Base-by-base conservation (phyloP, 1,140 invertebrate genomes). In the Paracyclopina nana region DNA sequence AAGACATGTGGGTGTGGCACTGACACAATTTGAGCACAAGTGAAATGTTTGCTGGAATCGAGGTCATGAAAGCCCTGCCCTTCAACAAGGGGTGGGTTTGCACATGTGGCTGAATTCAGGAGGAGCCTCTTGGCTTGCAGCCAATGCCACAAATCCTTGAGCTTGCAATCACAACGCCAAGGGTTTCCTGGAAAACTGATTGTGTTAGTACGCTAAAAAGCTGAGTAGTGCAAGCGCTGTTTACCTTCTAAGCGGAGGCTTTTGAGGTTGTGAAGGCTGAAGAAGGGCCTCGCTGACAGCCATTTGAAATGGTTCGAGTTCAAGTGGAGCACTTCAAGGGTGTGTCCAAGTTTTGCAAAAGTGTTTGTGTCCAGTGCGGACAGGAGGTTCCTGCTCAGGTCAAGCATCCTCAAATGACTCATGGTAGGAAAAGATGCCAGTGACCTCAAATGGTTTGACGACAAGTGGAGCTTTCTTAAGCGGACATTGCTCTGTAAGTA, bases 161-260 rank as follows among this genome's bases (percentile, higher is more conserved):
- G 62, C 44, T 78, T 71, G 63, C 84, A 88, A 58, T 87, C 82
- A 62, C 84, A 88, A 54, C 70, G 70, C 84, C 84, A 88, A n/a
- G 77, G 80, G 60, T 88, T 88, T 6, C n/a, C n/a, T n/a, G n/a
- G n/a, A n/a, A n/a, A n/a, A n/a, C n/a, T n/a, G n/a, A n/a, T n/a
- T n/a, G n/a, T n/a, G n/a, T n/a, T n/a, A n/a, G n/a, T n/a, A n/a
- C n/a, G n/a, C n/a, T n/a, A n/a, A n/a, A n/a, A n/a, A n/a, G n/a
- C n/a, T n/a, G n/a, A n/a, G n/a, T n/a, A n/a, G n/a, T n/a, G n/a
- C n/a, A n/a, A n/a, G n/a, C n/a, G n/a, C n/a, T n/a, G n/a, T n/a
- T n/a, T n/a, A n/a, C 78, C 76, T 52, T 83, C 78, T 24, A 86
- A 61, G 1, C 72, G 72, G 2, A 86, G 63, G 0, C 79, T 80